phyloP scores from a whole-genome alignment of 2,888 invertebrate species.

The Drosophila barbarae region DNA sequence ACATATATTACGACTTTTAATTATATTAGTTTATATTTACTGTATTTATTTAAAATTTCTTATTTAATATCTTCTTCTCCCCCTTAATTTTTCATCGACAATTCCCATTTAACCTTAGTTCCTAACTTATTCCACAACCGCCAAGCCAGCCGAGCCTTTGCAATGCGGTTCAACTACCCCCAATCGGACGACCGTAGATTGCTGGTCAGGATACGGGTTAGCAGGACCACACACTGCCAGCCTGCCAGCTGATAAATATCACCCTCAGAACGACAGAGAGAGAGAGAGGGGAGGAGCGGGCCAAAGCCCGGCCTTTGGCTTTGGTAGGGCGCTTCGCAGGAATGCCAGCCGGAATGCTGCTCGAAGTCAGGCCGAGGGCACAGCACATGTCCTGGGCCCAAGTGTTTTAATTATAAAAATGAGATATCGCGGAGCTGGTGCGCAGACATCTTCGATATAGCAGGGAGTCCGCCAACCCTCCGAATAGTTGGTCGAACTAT shows the following conservation, averaged over 20 bases:
- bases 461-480: slow-evolving; percentile 25
- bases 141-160: slow-evolving; percentile 11
- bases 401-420: slow-evolving; percentile 74
- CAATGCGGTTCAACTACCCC: slow-evolving; percentile 61
- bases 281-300: slow-evolving; percentile 1
- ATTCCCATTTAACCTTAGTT: too few species aligned
- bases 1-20: too few species aligned
- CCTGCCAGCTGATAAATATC: slow-evolving; percentile 65
- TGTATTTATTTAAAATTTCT: too few species aligned
- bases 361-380: slow-evolving; percentile 22
- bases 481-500: slow-evolving; percentile 58
- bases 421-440: slow-evolving; percentile 59
- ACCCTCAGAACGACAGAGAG: slow-evolving; percentile 21
- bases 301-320: slow-evolving; percentile 15
- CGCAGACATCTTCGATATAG: slow-evolving; percentile 39
- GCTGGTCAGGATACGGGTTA: slow-evolving; percentile 61
- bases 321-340: slow-evolving; percentile 59
- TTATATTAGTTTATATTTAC: too few species aligned
- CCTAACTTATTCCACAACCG: too few species aligned
- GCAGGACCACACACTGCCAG: slow-evolving; percentile 47
- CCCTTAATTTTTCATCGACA: too few species aligned
- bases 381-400: slow-evolving; percentile 70
- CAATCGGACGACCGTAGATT: slow-evolving; percentile 55
- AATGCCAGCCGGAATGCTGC: slow-evolving; percentile 62
- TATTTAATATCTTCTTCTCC: too few species aligned